Percentiles rank a stretch among this genome's conserved stretches.
phyloP scores from a whole-genome alignment of 2,888 invertebrate species.

The Lasioglossum lativentre region DNA sequence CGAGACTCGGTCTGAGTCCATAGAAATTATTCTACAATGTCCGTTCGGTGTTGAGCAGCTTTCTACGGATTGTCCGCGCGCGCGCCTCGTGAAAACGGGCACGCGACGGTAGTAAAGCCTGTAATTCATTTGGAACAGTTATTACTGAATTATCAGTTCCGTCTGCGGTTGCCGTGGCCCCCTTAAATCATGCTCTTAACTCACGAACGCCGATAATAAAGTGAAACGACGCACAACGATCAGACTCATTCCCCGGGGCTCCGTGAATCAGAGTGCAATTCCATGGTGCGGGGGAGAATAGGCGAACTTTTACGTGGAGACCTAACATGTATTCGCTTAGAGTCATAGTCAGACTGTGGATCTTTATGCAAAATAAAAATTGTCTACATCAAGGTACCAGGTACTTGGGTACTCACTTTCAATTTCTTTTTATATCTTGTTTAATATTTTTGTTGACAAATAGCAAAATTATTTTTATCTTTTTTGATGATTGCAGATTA shows the following conservation, averaged over 20 bases:
- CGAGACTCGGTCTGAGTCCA: background rate
- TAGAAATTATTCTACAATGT: background rate
- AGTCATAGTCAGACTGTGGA: background rate
- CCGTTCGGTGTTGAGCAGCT: background rate
- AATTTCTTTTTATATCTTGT: too few species aligned
- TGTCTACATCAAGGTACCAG: too few species aligned
- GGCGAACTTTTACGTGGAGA: too few species aligned
- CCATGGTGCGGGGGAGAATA: background rate
- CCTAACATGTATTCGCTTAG: background rate
- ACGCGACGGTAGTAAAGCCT: slow-evolving; percentile 25
- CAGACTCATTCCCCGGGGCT: background rate
- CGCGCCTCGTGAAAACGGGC: slow-evolving; percentile 17
- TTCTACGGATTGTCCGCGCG: slow-evolving; percentile 28
- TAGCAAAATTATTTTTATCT: too few species aligned
- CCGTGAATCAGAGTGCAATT: background rate
- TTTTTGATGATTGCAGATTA: too few species aligned
- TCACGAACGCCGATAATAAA: slow-evolving; percentile 16
- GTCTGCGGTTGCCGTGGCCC: background rate
- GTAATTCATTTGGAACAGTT: slow-evolving; percentile 30
- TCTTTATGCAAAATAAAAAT: too few species aligned
- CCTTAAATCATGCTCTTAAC: slow-evolving; percentile 13
- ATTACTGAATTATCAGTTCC: slow-evolving; percentile 33
- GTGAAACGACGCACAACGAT: background rate
- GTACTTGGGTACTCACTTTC: too few species aligned
- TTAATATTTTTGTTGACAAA: too few species aligned